These are phyloP conservation scores for Brachyalestes nurse DNA, from an alignment of 2,797 vertebrate species.

Conservation along the genomic window DNA sequence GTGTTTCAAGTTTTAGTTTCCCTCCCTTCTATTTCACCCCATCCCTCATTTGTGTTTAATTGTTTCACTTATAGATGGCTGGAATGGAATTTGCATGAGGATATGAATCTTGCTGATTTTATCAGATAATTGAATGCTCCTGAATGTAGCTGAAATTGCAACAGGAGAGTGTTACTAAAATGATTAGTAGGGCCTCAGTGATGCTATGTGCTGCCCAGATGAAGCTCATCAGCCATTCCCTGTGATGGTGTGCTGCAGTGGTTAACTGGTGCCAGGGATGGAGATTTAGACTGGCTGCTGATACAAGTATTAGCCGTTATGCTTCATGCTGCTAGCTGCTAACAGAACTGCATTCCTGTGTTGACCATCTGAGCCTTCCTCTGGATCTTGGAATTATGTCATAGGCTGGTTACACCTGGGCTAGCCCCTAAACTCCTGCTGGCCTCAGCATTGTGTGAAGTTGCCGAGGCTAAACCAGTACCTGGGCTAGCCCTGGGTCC, in stretches of 20 bases:
- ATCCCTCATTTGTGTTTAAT: slow-evolving; percentile 18
- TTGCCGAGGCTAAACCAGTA: slow-evolving; percentile 14
- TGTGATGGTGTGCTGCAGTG: slow-evolving; percentile 15
- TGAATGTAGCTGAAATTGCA: slow-evolving; percentile 26
- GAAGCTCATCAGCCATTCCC: slow-evolving; percentile 12
- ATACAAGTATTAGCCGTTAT: neutral
- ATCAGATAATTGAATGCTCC: slow-evolving; percentile 42
- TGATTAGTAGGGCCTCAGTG: slow-evolving; percentile 8
- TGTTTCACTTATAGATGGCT: slow-evolving; percentile 30
- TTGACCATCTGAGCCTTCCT: neutral
- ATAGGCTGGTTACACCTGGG: slow-evolving; percentile 2
- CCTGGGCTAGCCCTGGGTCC: slow-evolving; percentile 31
- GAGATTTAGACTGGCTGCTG: neutral
- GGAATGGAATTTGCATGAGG: slow-evolving; percentile 23
- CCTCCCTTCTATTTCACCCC: neutral
- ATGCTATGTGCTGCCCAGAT: slow-evolving; percentile 21
- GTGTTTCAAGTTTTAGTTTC: neutral
- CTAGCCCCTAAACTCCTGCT: slow-evolving; percentile 24
- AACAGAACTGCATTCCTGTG: neutral
- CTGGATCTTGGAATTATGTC: slow-evolving; percentile 17
- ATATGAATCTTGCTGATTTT: slow-evolving; percentile 27
- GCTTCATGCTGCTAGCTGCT: neutral
- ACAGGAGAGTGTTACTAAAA: slow-evolving; percentile 20
- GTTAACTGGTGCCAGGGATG: slow-evolving; percentile 10
- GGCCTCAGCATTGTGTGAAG: slow-evolving; percentile 4